Conservation (phyloP, 2,888 invertebrate species). For the Brenthis daphne region DNA sequence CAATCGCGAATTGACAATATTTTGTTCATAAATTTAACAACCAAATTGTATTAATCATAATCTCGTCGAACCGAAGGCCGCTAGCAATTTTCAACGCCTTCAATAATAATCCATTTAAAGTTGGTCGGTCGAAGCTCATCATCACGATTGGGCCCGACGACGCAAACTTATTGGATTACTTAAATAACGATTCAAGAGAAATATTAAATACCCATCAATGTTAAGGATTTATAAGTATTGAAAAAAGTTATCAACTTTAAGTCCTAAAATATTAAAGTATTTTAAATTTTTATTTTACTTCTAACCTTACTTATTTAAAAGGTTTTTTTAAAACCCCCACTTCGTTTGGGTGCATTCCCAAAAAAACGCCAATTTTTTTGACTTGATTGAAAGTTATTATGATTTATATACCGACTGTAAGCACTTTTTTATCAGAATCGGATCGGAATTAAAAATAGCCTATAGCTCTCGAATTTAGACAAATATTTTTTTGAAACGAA, state of each 20-base stretch:
- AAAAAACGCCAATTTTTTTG: too few species aligned
- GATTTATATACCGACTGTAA: too few species aligned
- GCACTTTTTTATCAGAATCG: too few species aligned
- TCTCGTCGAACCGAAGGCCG: constrained; percentile 43
- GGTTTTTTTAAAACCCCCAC: too few species aligned
- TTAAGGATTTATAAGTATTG: constrained; percentile 26
- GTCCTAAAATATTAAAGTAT: too few species aligned
- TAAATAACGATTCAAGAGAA: constrained; percentile 41
- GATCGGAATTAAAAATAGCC: too few species aligned
- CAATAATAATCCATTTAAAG: constrained; percentile 52
- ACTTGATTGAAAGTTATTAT: too few species aligned
- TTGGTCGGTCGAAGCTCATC: constrained; percentile 44
- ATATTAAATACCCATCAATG: constrained; percentile 36
- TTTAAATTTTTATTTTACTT: too few species aligned
- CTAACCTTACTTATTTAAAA: not conserved
- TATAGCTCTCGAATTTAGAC: too few species aligned
- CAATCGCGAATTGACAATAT: constrained; percentile 34
- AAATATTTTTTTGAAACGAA: too few species aligned
- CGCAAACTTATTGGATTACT: constrained; percentile 44
- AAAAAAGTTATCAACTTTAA: constrained; percentile 4
- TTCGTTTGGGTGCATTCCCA: too few species aligned
- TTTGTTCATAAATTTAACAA: constrained; percentile 51
- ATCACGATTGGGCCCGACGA: constrained; percentile 39
- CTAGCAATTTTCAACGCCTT: constrained; percentile 46
- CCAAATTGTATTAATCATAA: constrained; percentile 58